Evolutionary conservation across 2,888 invertebrate genomes (phyloP).

Genomic region (Amorpha juglandis): DNA sequence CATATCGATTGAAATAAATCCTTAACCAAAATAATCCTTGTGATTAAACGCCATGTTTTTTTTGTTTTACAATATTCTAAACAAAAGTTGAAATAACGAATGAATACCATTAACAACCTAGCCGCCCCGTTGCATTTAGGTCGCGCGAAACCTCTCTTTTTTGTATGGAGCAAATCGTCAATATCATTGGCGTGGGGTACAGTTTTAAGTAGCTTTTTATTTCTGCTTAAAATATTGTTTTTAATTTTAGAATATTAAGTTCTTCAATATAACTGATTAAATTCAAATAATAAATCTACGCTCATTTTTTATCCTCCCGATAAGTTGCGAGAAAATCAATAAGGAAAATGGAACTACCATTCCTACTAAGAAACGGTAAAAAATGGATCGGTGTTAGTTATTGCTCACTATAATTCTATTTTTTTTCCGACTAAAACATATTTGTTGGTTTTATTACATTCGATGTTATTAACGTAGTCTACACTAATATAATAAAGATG

Average conservation of each 20-base stretch:
- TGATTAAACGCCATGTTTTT: too few species aligned
- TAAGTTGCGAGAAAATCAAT: slow-evolving; percentile 13
- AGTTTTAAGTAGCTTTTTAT: background rate
- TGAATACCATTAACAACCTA: too few species aligned
- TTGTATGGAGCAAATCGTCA: too few species aligned
- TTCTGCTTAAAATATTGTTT: background rate
- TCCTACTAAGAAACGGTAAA: slow-evolving; percentile 6
- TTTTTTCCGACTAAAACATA: background rate
- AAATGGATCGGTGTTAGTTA: slow-evolving; percentile 19
- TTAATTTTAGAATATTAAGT: background rate
- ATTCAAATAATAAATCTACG: slow-evolving; percentile 15
- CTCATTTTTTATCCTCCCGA: slow-evolving; percentile 2
- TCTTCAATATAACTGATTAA: slow-evolving; percentile 17
- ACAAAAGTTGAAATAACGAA: too few species aligned
- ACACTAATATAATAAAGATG: too few species aligned
- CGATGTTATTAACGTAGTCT: background rate
- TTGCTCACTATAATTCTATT: background rate
- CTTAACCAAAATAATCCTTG: too few species aligned
- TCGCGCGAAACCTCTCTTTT: too few species aligned
- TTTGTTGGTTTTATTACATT: background rate
- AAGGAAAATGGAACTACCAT: slow-evolving; percentile 13
- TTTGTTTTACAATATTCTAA: too few species aligned
- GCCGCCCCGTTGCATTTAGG: too few species aligned
- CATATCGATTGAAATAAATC: too few species aligned
- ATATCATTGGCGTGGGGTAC: too few species aligned